Percentiles rank a stretch among this genome's conserved stretches.
phyloP scores from a whole-genome alignment of 2,888 invertebrate genomes.

The Drosophila prostipennis region DNA sequence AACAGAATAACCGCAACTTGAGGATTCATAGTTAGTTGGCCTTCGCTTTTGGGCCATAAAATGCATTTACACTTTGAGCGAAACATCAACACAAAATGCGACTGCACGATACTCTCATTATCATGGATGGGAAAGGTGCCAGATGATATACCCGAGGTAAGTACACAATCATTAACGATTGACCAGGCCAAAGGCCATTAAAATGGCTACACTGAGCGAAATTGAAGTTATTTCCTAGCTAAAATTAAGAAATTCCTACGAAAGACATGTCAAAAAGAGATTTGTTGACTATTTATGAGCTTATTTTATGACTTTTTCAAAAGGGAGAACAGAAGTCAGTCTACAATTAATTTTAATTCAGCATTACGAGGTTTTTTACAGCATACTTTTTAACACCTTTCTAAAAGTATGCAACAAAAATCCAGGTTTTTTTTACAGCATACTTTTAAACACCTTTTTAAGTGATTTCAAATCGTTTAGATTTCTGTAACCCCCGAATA shows the following conservation, averaged over 20 bases:
- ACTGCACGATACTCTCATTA: constrained; percentile 96
- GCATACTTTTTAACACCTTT: no score
- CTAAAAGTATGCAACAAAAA: no score
- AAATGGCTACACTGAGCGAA: neutral
- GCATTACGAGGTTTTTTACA: no score
- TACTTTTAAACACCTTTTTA: neutral
- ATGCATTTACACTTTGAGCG: constrained; percentile 99
- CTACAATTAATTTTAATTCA: no score
- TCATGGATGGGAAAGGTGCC: constrained; percentile 99
- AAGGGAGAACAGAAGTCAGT: no score
- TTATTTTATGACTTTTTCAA: no score
- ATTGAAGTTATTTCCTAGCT: neutral
- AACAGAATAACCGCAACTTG: constrained; percentile 10
- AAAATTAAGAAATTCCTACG: neutral
- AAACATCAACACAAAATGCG: constrained; percentile 96
- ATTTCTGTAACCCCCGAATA: no score
- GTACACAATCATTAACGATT: constrained; percentile 53
- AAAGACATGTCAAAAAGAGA: no score
- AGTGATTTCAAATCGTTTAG: neutral
- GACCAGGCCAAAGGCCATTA: constrained; percentile 41
- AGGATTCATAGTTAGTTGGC: constrained; percentile 41
- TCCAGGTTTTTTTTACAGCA: neutral
- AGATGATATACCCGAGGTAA: constrained; percentile 96
- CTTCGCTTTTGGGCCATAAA: constrained; percentile 56
- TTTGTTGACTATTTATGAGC: neutral